Evolutionary conservation across 2,113 vertebrate species (phyloP).

Genomic region (Otocyon megalotis): DNA sequence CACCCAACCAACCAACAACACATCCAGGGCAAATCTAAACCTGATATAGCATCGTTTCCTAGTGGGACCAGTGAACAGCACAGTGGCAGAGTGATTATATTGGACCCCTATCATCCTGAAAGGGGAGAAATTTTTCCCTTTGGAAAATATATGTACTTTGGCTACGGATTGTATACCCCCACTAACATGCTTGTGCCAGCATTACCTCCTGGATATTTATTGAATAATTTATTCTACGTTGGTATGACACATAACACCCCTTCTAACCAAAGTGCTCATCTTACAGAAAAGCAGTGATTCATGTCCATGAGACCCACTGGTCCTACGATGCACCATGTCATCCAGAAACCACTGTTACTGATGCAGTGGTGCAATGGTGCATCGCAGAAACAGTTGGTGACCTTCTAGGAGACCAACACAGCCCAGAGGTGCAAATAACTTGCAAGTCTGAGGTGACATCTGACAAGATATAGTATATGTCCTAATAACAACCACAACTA

Average conservation of each 20-base stretch:
- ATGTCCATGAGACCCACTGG: neutral
- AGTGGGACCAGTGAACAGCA: neutral
- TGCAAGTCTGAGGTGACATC: neutral
- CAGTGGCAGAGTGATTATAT: slow-evolving; percentile 1
- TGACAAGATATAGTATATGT: neutral
- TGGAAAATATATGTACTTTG: slow-evolving; percentile 12
- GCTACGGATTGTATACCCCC: neutral
- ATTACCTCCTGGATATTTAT: slow-evolving; percentile 3
- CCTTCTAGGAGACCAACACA: neutral
- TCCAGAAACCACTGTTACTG: neutral
- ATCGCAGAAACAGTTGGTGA: neutral
- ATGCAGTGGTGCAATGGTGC: neutral
- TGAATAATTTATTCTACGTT: neutral
- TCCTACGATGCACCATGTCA: neutral
- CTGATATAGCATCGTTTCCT: neutral
- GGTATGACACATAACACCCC: neutral
- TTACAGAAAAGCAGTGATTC: slow-evolving; percentile 8
- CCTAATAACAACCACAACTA: neutral
- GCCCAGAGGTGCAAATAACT: neutral
- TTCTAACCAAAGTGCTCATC: slow-evolving; percentile 38
- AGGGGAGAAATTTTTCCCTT: neutral
- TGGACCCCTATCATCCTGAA: neutral
- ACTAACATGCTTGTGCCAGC: neutral
- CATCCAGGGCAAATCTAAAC: neutral
- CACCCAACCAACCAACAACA: neutral